Evolutionary conservation across 2,888 invertebrate genomes (phyloP).

Genomic region (Drosophila demipolita): DNA sequence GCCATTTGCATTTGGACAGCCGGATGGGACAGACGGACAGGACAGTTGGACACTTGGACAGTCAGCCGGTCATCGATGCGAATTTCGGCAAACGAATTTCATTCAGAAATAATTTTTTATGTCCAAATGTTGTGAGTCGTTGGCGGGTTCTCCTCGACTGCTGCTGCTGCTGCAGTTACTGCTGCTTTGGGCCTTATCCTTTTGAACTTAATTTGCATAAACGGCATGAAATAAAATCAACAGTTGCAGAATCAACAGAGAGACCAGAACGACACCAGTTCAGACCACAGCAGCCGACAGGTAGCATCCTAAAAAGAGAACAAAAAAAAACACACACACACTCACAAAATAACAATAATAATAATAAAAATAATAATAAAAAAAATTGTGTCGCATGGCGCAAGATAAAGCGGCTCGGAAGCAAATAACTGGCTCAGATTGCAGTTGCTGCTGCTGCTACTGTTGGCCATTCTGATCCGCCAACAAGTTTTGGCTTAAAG

Average conservation of each 20-base stretch:
- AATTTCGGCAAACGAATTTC: conserved; percentile 72
- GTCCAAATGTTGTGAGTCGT: conserved; percentile 71
- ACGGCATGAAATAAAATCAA: conserved; percentile 79
- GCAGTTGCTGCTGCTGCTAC: conserved; percentile 50
- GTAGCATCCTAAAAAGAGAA: conserved; percentile 52
- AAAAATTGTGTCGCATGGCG: conserved; percentile 62
- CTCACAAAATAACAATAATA: not conserved
- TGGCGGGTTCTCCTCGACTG: conserved; percentile 30
- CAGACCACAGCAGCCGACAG: conserved; percentile 50
- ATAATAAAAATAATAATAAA: conserved; percentile 48
- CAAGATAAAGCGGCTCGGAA: conserved; percentile 59
- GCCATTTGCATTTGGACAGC: conserved; percentile 73
- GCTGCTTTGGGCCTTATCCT: conserved; percentile 67
- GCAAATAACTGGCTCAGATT: conserved; percentile 69
- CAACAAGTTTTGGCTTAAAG: not conserved
- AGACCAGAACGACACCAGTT: conserved; percentile 39
- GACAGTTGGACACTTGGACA: conserved; percentile 26
- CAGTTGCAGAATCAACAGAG: conserved; percentile 73
- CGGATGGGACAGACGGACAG: conserved; percentile 36
- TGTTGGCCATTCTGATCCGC: conserved; percentile 21
- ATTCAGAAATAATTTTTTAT: conserved; percentile 80
- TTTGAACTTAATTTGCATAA: conserved; percentile 78
- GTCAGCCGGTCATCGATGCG: conserved; percentile 67
- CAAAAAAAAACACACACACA: conserved; percentile 16
- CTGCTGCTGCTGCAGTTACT: conserved; percentile 37